Evolutionary conservation across 2,113 vertebrate genomes (phyloP).

Genomic region (Hoplias malabaricus): DNA sequence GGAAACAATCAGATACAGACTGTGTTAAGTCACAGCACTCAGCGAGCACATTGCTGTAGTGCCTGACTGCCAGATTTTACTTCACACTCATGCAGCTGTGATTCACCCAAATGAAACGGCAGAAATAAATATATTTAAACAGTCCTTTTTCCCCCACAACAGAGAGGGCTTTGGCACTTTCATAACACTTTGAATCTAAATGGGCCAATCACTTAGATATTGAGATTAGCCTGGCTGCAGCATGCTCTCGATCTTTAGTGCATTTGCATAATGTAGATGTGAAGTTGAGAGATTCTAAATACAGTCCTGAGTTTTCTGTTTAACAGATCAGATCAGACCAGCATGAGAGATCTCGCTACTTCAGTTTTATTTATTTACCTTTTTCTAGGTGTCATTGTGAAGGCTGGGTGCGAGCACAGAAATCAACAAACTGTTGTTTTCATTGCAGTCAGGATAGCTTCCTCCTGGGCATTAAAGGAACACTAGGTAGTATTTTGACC

Average conservation of each 20-base stretch:
- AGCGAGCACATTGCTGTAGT: neutral
- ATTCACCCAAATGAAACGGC: neutral
- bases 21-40: neutral
- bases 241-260: neutral
- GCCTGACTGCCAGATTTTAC: neutral
- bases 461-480: too few species aligned
- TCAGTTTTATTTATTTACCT: neutral
- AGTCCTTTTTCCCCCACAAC: neutral
- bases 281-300: neutral
- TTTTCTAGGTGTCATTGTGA: too few species aligned
- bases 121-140: neutral
- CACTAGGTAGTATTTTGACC: too few species aligned
- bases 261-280: neutral
- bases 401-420: too few species aligned
- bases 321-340: neutral
- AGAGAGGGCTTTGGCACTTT: neutral
- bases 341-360: neutral
- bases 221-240: neutral
- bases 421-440: too few species aligned
- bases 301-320: neutral
- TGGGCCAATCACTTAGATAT: neutral
- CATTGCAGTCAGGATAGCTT: too few species aligned
- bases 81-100: neutral
- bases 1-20: constrained; percentile 4
- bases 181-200: neutral